These are phyloP conservation scores for Leptogaster cylindrica DNA, from an alignment of 2,888 invertebrate genomes.

Conservation along the genomic window DNA sequence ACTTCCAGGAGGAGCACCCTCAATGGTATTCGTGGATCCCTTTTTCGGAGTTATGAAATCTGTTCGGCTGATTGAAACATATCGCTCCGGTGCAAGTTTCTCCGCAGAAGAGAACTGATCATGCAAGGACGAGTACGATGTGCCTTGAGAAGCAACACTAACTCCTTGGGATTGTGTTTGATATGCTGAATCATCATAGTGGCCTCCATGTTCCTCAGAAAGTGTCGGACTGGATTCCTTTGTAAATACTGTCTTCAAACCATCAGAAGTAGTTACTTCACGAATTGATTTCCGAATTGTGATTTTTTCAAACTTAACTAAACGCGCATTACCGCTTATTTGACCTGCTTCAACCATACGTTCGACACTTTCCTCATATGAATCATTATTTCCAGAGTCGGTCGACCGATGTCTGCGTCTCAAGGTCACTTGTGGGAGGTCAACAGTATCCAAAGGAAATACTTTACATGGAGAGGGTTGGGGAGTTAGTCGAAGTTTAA, in stretches of 20 bases:
- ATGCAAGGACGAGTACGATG: neutral
- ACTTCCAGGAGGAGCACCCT: slow-evolving; percentile 32
- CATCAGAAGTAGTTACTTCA: slow-evolving; percentile 63
- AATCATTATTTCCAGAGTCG: slow-evolving; percentile 47
- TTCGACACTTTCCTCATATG: slow-evolving; percentile 64
- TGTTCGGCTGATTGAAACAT: slow-evolving; percentile 56
- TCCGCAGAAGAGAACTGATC: slow-evolving; percentile 44
- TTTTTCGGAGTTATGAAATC: slow-evolving; percentile 54
- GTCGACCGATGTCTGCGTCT: slow-evolving; percentile 59
- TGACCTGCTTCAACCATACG: slow-evolving; percentile 70
- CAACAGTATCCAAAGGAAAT: slow-evolving; percentile 53
- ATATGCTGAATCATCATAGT: slow-evolving; percentile 66
- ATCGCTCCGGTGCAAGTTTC: neutral
- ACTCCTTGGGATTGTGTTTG: slow-evolving; percentile 64
- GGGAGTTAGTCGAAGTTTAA: slow-evolving; percentile 68
- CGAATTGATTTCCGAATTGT: slow-evolving; percentile 70
- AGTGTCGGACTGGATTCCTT: slow-evolving; percentile 60
- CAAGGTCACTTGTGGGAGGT: slow-evolving; percentile 61
- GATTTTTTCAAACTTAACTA: slow-evolving; percentile 76
- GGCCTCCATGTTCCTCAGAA: no score
- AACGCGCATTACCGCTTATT: slow-evolving; percentile 67
- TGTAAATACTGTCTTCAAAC: slow-evolving; percentile 61
- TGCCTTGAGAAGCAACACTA: slow-evolving; percentile 58
- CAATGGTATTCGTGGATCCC: slow-evolving; percentile 34
- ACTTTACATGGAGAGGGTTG: slow-evolving; percentile 63